These are phyloP conservation scores for Squalus acanthias DNA, from an alignment of 2,797 vertebrate species.

Conservation along the genomic window DNA sequence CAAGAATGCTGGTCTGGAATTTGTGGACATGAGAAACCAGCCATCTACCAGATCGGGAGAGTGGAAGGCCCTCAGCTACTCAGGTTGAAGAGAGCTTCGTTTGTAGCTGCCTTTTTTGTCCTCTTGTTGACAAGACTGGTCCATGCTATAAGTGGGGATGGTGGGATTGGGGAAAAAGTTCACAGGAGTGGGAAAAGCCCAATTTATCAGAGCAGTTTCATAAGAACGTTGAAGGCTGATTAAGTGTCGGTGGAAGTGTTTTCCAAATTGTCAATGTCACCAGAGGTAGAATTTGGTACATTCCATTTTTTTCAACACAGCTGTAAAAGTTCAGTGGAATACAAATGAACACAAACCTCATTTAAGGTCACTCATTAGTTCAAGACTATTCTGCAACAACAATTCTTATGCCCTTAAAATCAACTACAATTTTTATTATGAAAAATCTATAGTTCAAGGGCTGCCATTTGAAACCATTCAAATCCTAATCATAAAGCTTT, in stretches of 20 bases:
- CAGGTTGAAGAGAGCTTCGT: slow-evolving; percentile 27
- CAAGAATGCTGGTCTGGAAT: background rate
- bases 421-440: background rate
- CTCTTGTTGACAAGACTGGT: background rate
- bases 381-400: background rate
- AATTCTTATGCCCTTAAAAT: background rate
- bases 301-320: background rate
- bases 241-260: background rate
- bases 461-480: slow-evolving; percentile 20
- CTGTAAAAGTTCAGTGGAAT: background rate
- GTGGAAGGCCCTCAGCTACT: background rate
- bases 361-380: background rate
- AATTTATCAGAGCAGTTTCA: background rate
- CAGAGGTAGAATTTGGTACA: background rate
- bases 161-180: background rate
- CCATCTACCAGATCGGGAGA: background rate
- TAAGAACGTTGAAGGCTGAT: background rate
- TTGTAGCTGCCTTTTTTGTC: slow-evolving; percentile 39
- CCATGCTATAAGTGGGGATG: background rate
- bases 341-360: background rate
- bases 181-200: background rate
- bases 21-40: background rate
- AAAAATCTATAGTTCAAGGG: background rate
- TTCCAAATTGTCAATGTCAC: background rate
- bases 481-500: slow-evolving; percentile 43